These are phyloP conservation scores for Trichomalopsis sarcophagae DNA, from an alignment of 1,140 invertebrate species.

Conservation along the genomic window DNA sequence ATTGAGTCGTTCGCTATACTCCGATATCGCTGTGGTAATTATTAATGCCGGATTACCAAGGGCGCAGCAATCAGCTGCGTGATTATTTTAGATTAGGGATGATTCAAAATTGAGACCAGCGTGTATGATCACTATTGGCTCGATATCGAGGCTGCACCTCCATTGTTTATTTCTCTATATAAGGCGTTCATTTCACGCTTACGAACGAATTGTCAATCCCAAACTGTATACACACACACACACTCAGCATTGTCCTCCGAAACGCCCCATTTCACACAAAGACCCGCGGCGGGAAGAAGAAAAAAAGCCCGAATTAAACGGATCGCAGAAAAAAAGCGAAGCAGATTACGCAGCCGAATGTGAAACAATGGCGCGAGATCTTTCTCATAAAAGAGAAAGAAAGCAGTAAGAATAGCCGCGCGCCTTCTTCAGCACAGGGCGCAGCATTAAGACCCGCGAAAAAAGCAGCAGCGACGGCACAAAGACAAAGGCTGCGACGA, in stretches of 20 bases:
- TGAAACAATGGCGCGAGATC: constrained; percentile 19
- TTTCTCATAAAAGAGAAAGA: background rate
- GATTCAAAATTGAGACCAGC: too few species aligned
- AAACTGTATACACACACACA: background rate
- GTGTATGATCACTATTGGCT: too few species aligned
- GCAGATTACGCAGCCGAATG: background rate
- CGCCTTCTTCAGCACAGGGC: background rate
- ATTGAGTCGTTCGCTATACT: too few species aligned
- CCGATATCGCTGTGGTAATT: background rate
- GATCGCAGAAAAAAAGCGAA: background rate
- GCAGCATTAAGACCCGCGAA: constrained; percentile 27
- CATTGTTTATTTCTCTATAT: too few species aligned
- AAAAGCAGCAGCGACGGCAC: background rate
- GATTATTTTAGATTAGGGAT: background rate
- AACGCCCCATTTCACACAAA: background rate
- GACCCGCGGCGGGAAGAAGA: background rate
- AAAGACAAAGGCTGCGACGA: constrained; percentile 24
- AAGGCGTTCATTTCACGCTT: background rate
- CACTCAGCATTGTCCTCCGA: background rate
- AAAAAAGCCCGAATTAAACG: background rate
- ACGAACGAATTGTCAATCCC: background rate
- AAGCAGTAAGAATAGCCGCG: background rate
- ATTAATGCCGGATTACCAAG: background rate
- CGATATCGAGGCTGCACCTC: too few species aligned
- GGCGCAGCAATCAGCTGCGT: background rate